Base-by-base conservation (phyloP, 2,888 invertebrate genomes). In the Phyllotreta cruciferae region DNA sequence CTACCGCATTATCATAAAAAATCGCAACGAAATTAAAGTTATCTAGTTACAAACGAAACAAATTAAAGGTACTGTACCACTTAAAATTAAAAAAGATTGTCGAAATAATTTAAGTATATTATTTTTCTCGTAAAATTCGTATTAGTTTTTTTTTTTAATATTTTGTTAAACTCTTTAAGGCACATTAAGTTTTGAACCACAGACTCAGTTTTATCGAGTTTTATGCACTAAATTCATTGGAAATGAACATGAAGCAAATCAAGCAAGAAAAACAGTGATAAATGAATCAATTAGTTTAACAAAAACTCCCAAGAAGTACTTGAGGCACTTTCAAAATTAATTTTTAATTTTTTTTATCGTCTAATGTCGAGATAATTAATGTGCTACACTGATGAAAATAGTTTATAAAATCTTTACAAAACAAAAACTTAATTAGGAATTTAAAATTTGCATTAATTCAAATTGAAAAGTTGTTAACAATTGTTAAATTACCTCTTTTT, bases 151-250 rank as follows among this genome's bases (percentile, higher is more conserved):
- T 24, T 24, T 24, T 24, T n/a, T n/a, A n/a, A 24, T 24, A 24
- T 24, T 24, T 24, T 24, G 24, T 24, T 24, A 24, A 24, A 24
- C 24, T 24, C 24, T 47, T 56, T 55, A 52, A 62, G 62, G 37
- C 62, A 62, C 62, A 58, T 39, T 52, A 58, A 52, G 50, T 58
- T 56, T 62, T 56, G 44, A 50, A 62, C 62, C 62, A 50, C 35
- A 36, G 50, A 58, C 50, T 52, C 50, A 58, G 52, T 52, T 58
- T 52, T 50, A 36, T 50, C 6, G 37, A 50, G 50, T 24, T 49
- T 38, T 50, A 11, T 50, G 24, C 50, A 36, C 50, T 36, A 50
- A 36, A 50, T 37, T 50, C 13, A 14, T 47, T 47, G 7, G 47
- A n/a, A 34, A 5, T 44, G 14, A 7, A 10, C 42, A 14, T 49